Base-by-base conservation (phyloP, 2,113 vertebrate species). In the Colossoma macropomum region DNA sequence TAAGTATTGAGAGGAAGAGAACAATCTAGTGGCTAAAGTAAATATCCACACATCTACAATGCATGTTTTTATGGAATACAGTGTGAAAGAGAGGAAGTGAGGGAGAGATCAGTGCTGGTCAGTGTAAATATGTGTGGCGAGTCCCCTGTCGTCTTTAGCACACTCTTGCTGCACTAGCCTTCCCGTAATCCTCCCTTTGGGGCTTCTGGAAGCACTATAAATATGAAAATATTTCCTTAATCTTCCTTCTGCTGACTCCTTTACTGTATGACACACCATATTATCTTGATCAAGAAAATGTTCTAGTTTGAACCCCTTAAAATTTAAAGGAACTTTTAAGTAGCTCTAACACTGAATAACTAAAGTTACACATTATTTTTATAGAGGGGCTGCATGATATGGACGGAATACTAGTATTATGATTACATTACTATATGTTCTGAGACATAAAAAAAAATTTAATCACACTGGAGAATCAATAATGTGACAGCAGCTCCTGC, bases 171-270 rank as follows among this genome's bases (percentile, higher is more conserved):
- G 11, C 16, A 71, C 65, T 71, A 83, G 54, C 52, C 60, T 84
- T 54, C 25, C 73, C 34, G 77, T 65, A 15, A 73, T 50, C 56
- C 21, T 84, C 85, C 74, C 65, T 45, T 69, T 71, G 82, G 82
- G 78, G 74, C 77, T 68, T 81, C 56, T 62, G 66, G 38, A 15
- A 78, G 38, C 59, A 75, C 30, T 78, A 50, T 60, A 21, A 73
- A 81, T 84, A 72, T 54, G 56, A 81, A 80, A 48, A 77, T 76
- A 70, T 82, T 50, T 68, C 34, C 34, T 74, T 62, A 60, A 62
- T 38, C 72, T 62, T 73, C 69, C 38, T 28, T 82, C 25, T 70
- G 28, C 34, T 60, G 12, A 19, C 50, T 76, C 62, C 32, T 13
- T 69, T 48, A 68, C 32, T 76, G 28, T 13, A 69, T 0, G 17